phyloP scores from a whole-genome alignment of 2,888 invertebrate genomes.

The Emmelina monodactyla region DNA sequence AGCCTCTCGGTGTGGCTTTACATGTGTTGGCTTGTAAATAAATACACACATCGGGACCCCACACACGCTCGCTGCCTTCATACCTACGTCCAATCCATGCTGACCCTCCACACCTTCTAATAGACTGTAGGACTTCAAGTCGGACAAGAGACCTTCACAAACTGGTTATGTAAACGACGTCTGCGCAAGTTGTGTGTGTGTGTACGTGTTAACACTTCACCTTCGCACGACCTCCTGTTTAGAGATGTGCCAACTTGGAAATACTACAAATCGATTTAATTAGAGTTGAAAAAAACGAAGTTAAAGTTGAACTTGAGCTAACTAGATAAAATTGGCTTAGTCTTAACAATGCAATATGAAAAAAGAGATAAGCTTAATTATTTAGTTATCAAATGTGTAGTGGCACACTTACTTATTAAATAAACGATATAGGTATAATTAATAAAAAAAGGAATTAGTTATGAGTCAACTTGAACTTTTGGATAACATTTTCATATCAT shows the following conservation, averaged over 20 bases:
- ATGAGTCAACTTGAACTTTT: too few species aligned
- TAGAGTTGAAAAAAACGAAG: too few species aligned
- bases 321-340: too few species aligned
- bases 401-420: too few species aligned
- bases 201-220: conserved; percentile 56
- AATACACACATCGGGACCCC: not conserved
- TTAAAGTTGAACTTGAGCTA: too few species aligned
- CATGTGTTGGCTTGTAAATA: not conserved
- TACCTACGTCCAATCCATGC: not conserved
- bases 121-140: not conserved
- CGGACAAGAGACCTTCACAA: not conserved
- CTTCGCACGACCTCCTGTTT: conserved; percentile 62
- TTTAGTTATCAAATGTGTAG: too few species aligned
- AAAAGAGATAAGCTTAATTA: too few species aligned
- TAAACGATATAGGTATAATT: too few species aligned
- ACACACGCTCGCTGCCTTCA: not conserved
- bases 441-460: too few species aligned
- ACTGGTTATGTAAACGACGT: conserved; percentile 13
- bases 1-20: not conserved
- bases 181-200: conserved; percentile 22
- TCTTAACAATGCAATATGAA: too few species aligned
- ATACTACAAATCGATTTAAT: too few species aligned
- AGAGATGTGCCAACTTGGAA: conserved; percentile 46
- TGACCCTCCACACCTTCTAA: not conserved
- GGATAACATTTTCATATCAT: too few species aligned